Conservation (phyloP, 2,888 invertebrate species). For the Altica lythri region DNA sequence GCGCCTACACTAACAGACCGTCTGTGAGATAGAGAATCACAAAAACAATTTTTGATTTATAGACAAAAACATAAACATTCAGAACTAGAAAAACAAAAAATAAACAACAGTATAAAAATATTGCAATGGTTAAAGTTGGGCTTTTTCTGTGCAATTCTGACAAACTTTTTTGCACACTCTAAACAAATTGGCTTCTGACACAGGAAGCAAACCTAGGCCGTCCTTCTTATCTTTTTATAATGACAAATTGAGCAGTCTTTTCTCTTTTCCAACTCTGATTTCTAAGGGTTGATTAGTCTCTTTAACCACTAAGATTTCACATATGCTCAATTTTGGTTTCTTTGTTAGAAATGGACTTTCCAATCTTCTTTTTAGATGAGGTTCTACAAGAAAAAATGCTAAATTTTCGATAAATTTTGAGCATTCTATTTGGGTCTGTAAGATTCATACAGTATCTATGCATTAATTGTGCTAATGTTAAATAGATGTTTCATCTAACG, state of each 20-base stretch:
- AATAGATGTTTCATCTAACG: no score
- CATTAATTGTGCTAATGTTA: slow-evolving; percentile 14
- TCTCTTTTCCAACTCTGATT: slow-evolving; percentile 3
- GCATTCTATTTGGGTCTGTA: slow-evolving; percentile 9
- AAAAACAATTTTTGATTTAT: no score
- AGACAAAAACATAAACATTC: no score
- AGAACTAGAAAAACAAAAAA: no score
- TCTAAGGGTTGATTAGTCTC: background rate
- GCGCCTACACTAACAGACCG: no score
- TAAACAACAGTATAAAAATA: slow-evolving; percentile 6
- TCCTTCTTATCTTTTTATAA: no score
- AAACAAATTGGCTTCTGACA: slow-evolving; percentile 5
- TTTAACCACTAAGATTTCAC: slow-evolving; percentile 13
- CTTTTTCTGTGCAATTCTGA: background rate
- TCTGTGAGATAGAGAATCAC: no score
- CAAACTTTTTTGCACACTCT: background rate
- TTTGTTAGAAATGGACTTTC: slow-evolving; percentile 3
- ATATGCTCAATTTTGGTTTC: slow-evolving; percentile 8
- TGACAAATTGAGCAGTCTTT: slow-evolving; percentile 9
- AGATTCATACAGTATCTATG: slow-evolving; percentile 11
- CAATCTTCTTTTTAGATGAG: slow-evolving; percentile 9
- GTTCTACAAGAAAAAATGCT: slow-evolving; percentile 9
- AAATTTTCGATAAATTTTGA: slow-evolving; percentile 17
- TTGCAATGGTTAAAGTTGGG: slow-evolving; percentile 7
- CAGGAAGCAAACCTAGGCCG: slow-evolving; percentile 10